Conservation (phyloP, 1,140 invertebrate species). For the Oscheius sp. region DNA sequence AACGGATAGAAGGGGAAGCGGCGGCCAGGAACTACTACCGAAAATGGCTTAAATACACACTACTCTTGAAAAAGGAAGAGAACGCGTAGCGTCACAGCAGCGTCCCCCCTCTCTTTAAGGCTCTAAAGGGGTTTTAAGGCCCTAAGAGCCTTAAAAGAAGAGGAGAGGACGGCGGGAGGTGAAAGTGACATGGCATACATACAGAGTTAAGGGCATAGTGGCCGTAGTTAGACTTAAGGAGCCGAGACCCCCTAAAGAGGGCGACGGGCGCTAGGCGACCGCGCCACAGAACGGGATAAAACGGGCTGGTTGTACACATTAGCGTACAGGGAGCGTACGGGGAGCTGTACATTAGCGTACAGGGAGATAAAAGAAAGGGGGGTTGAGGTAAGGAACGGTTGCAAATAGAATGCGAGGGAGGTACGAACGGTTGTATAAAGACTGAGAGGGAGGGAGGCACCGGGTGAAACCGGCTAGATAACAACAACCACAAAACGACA, state of each 20-base stretch:
- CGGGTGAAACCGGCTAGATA: too few species aligned
- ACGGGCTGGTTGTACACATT: not conserved
- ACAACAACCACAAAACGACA: too few species aligned
- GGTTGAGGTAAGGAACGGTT: slow-evolving; percentile 9
- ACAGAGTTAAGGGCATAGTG: slow-evolving; percentile 3
- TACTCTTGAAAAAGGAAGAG: not conserved
- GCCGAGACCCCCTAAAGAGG: not conserved
- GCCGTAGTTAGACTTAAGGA: not conserved
- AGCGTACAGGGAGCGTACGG: too few species aligned
- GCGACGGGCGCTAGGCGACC: not conserved
- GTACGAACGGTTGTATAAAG: slow-evolving; percentile 10
- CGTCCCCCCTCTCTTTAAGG: not conserved
- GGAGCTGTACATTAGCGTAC: too few species aligned
- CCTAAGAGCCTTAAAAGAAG: not conserved
- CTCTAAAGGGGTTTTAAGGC: not conserved
- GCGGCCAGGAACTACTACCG: too few species aligned
- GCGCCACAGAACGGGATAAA: not conserved
- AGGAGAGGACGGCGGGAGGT: not conserved
- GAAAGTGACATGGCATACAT: not conserved
- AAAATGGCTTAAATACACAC: not conserved
- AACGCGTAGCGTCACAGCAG: too few species aligned
- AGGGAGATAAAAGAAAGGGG: not conserved
- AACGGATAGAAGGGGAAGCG: too few species aligned
- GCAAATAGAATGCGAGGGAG: not conserved
- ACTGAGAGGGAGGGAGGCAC: slow-evolving; percentile 9